Base-by-base conservation (phyloP, 2,113 vertebrate genomes). In the Morphnarchus princeps region DNA sequence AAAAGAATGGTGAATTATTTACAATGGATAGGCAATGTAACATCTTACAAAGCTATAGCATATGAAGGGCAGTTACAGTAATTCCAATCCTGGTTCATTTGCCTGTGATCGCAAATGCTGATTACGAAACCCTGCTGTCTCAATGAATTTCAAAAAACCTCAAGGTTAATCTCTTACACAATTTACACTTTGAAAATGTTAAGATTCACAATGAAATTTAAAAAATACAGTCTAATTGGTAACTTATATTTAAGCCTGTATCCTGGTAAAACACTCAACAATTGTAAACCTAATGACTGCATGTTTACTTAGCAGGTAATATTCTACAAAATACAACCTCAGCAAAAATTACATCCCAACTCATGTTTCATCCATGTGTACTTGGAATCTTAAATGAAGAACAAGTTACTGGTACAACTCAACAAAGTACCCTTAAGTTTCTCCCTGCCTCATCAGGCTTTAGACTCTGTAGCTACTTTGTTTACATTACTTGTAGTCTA, bases 91-190 rank as follows among this genome's bases (percentile, higher is more conserved):
- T 4, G 8, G 36, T 70, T 66, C 50, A 72, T 73, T 88, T 81
- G 59, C 7, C n/a, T 7, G 24, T 31, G 36, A 90, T 73, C 42
- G 95, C 82, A 89, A 84, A 88, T 32, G 31, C 18, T 81, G 59
- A 91, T 47, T 91, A 24, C 59, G 67, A 77, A 36, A 67, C 17
- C 28, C 77, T 69, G 31, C 43, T 21, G 43, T 45, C 50, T 82
- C 67, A 86, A 42, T 40, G 59, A 93, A 92, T 94, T 96, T 82
- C 50, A 65, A 80, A 93, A 86, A 88, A 82, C 16, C 24, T 94
- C 61, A 80, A 15, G 40, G 73, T 83, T 95, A 93, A 92, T 82
- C 9, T 94, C 57, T 87, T 77, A 54, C 10, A 43, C 4, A 34
- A 89, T 94, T 91, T 80, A 82, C 31, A 87, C 16, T 84, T 45